Evolutionary conservation across 1,140 invertebrate genomes (phyloP).

Genomic region (Drosophila ercepeae): DNA sequence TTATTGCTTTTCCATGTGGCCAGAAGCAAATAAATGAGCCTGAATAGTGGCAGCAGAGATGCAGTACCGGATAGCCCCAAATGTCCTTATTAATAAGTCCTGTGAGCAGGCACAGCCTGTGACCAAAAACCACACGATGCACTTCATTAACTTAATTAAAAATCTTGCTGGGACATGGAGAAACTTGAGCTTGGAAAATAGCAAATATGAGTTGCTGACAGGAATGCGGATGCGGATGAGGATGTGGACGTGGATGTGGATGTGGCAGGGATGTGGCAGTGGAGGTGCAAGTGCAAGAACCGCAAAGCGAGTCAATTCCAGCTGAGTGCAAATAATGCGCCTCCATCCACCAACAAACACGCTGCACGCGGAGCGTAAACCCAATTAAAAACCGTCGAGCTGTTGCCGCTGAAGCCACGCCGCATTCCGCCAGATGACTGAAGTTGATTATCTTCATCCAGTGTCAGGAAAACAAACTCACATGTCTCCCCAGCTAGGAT

Average conservation of each 20-base stretch:
- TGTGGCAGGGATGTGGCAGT: neutral
- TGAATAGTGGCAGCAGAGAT: neutral
- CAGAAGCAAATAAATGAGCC: constrained; percentile 6
- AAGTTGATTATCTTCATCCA: constrained; percentile 67
- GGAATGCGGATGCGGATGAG: neutral
- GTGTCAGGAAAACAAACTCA: constrained; percentile 48
- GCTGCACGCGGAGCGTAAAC: constrained; percentile 71
- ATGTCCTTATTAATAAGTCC: constrained; percentile 37
- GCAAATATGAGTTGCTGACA: constrained; percentile 27
- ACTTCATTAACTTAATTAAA: constrained; percentile 81
- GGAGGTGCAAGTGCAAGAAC: constrained; percentile 48
- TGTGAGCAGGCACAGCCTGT: constrained; percentile 34
- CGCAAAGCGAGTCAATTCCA: constrained; percentile 76
- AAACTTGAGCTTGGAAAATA: constrained; percentile 17
- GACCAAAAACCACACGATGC: constrained; percentile 72
- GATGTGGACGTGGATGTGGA: constrained; percentile 27
- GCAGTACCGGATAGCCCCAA: neutral
- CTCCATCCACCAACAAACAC: constrained; percentile 11
- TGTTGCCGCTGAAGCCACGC: constrained; percentile 57
- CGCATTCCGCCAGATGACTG: constrained; percentile 51
- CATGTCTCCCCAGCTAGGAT: constrained; percentile 7
- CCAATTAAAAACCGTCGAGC: constrained; percentile 80
- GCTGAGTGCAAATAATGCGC: constrained; percentile 63
- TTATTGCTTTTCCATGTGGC: constrained; percentile 49
- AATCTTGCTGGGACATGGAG: constrained; percentile 39